Evolutionary conservation across 2,113 vertebrate species (phyloP).

Genomic region (Anarrhichthys ocellatus): DNA sequence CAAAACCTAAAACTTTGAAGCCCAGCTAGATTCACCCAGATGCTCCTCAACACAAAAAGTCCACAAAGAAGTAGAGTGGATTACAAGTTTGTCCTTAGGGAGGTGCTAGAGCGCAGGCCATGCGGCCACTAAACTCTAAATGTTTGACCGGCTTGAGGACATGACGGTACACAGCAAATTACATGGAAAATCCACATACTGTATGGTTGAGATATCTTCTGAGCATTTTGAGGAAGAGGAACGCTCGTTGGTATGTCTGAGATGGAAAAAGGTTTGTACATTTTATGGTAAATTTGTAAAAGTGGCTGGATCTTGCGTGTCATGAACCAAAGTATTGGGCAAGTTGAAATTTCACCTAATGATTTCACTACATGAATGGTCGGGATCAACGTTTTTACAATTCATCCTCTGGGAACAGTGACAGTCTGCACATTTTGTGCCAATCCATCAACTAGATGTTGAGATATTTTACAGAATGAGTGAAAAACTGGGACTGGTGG

Average conservation of each 20-base stretch:
- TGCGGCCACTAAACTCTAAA: constrained; percentile 3
- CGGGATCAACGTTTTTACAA: background rate
- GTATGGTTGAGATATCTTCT: background rate
- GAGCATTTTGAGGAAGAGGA: background rate
- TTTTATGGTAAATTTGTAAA: background rate
- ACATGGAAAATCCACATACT: background rate
- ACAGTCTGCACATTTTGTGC: background rate
- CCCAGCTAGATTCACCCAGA: background rate
- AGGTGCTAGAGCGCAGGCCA: background rate
- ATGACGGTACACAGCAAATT: background rate
- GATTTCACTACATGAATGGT: background rate
- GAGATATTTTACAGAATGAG: background rate
- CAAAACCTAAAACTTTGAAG: constrained; percentile 28
- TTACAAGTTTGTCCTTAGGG: constrained; percentile 8
- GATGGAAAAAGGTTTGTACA: background rate
- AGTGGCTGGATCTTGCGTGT: background rate
- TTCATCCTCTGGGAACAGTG: background rate
- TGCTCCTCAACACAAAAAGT: background rate
- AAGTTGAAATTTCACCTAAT: background rate
- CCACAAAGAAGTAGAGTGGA: background rate
- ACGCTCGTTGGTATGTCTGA: background rate
- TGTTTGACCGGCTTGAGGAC: background rate
- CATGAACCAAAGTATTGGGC: background rate
- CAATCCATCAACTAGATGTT: background rate
- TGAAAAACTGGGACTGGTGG: background rate